phyloP scores from a whole-genome alignment of 2,113 vertebrate species.

The Cromileptes altivelis region DNA sequence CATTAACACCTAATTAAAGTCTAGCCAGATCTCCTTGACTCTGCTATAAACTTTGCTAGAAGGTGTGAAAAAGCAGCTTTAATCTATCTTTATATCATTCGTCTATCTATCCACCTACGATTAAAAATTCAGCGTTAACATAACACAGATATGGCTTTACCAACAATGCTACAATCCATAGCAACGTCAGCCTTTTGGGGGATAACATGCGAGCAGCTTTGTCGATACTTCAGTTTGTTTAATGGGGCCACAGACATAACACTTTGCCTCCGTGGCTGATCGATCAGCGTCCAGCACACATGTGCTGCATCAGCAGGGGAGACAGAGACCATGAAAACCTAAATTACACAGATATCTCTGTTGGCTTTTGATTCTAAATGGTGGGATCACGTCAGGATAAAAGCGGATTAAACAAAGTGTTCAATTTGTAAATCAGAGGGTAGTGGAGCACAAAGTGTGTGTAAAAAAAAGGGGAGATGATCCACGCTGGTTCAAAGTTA shows the following conservation, averaged over 20 bases:
- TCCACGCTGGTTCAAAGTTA: slow-evolving; percentile 50
- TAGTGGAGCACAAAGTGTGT: slow-evolving; percentile 40
- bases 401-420: slow-evolving; percentile 66
- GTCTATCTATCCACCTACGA: neutral
- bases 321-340: slow-evolving; percentile 34
- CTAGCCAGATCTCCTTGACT: neutral
- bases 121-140: neutral
- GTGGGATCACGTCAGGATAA: slow-evolving; percentile 60
- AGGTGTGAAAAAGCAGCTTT: neutral
- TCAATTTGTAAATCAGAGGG: slow-evolving; percentile 64
- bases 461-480: slow-evolving; percentile 3
- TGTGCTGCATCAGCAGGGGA: slow-evolving; percentile 54
- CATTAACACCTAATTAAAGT: neutral
- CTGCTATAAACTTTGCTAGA: neutral
- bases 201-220: slow-evolving; percentile 15
- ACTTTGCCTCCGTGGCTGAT: slow-evolving; percentile 63
- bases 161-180: slow-evolving; percentile 2
- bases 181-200: neutral
- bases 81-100: neutral
- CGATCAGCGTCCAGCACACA: slow-evolving; percentile 44
- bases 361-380: slow-evolving; percentile 63
- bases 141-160: neutral
- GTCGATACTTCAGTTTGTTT: slow-evolving; percentile 65
- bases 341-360: slow-evolving; percentile 58
- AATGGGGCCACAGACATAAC: slow-evolving; percentile 60